Conservation (phyloP, 2,888 invertebrate species). For the Morpho achilles region DNA sequence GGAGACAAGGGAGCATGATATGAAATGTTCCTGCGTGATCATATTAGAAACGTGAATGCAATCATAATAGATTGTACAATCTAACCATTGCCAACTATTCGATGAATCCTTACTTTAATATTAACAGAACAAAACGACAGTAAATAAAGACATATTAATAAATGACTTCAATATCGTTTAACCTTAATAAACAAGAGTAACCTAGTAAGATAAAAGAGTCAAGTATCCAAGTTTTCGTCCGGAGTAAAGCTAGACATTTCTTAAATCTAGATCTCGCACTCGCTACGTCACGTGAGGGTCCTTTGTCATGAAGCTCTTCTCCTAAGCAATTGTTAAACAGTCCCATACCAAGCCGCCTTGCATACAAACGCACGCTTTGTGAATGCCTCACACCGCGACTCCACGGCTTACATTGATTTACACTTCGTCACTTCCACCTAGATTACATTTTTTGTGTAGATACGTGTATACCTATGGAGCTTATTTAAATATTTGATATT, state of each 20-base stretch:
- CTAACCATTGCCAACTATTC: too few species aligned
- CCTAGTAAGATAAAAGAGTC: slow-evolving; percentile 26
- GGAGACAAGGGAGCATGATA: too few species aligned
- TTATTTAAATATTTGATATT: too few species aligned
- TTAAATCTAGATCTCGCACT: slow-evolving; percentile 29
- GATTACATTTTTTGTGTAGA: too few species aligned
- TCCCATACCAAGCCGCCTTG: slow-evolving; percentile 31
- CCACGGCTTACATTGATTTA: slow-evolving; percentile 9
- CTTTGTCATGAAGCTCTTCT: slow-evolving; percentile 56
- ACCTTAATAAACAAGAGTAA: slow-evolving; percentile 26
- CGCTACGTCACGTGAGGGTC: slow-evolving; percentile 47
- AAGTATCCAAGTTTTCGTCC: slow-evolving; percentile 21
- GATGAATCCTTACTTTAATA: background rate
- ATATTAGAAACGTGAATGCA: too few species aligned
- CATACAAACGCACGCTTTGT: slow-evolving; percentile 11
- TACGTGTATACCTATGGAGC: too few species aligned
- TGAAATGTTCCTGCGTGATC: too few species aligned
- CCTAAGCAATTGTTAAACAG: slow-evolving; percentile 51
- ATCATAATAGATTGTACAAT: too few species aligned
- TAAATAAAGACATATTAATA: background rate
- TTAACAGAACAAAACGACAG: background rate
- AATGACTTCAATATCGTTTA: slow-evolving; percentile 15
- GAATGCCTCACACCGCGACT: background rate
- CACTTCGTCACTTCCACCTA: background rate
- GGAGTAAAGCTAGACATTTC: slow-evolving; percentile 21